phyloP scores from a whole-genome alignment of 1,140 invertebrate genomes.

The Coelopa frigida region DNA sequence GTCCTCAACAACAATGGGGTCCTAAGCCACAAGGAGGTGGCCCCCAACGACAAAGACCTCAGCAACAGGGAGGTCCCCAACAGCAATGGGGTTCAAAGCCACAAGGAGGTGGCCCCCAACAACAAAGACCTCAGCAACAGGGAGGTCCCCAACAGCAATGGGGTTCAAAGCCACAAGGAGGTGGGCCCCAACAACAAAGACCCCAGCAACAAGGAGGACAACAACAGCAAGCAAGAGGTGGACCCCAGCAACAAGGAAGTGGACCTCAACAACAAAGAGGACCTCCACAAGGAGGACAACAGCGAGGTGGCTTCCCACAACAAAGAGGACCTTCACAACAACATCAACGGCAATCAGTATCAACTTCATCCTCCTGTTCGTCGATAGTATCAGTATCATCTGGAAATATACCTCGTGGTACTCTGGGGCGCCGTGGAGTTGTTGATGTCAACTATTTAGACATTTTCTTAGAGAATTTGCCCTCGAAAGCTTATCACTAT shows the following conservation, averaged over 20 bases:
- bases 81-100: no score
- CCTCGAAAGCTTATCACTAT: conserved; percentile 48
- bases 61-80: conserved; percentile 2
- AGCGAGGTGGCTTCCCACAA: conserved; percentile 14
- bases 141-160: conserved; percentile 5
- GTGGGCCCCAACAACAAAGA: not conserved
- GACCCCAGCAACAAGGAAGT: conserved; percentile 5
- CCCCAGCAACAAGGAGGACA: not conserved
- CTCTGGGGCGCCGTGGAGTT: conserved; percentile 40
- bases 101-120: conserved; percentile 2
- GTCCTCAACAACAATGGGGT: no score
- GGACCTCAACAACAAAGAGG: conserved; percentile 7
- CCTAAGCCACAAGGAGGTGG: no score
- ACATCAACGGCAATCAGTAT: not conserved
- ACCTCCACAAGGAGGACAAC: conserved; percentile 8
- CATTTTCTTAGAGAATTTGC: conserved; percentile 46
- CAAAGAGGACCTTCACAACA: not conserved
- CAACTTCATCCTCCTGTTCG: no score
- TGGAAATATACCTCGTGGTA: conserved; percentile 37
- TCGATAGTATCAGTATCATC: not conserved
- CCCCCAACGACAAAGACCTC: conserved; percentile 11
- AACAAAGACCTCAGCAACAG: conserved; percentile 11
- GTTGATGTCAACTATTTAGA: conserved; percentile 54
- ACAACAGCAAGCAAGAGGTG: conserved; percentile 1
- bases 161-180: no score